These are phyloP conservation scores for Phengaris arion DNA, from an alignment of 2,888 invertebrate genomes.

Conservation along the genomic window DNA sequence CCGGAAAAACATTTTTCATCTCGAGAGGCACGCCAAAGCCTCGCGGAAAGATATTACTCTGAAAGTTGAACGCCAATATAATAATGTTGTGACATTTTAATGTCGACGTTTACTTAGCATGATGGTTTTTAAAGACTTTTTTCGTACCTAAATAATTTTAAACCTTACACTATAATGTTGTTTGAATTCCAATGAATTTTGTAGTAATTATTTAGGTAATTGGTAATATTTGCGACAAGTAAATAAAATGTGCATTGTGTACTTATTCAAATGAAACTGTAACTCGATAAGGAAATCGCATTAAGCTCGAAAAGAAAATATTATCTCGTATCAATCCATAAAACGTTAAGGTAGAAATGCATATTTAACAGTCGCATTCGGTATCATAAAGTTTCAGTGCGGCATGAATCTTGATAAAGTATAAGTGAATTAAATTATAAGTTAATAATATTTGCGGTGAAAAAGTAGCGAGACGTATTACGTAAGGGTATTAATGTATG, in stretches of 20 bases:
- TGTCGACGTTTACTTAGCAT: constrained; percentile 65
- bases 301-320: neutral
- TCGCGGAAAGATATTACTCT: constrained; percentile 61
- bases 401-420: constrained; percentile 22
- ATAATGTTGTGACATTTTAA: constrained; percentile 66
- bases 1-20: constrained; percentile 62
- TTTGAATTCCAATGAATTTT: too few relatives aligned
- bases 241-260: too few relatives aligned
- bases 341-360: constrained; percentile 12
- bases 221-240: too few relatives aligned
- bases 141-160: too few relatives aligned
- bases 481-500: constrained; percentile 32
- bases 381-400: constrained; percentile 14
- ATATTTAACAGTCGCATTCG: constrained; percentile 8
- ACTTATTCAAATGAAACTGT: too few relatives aligned
- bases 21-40: constrained; percentile 52
- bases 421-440: constrained; percentile 27
- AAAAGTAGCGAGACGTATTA: constrained; percentile 27
- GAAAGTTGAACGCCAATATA: constrained; percentile 64
- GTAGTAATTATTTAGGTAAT: too few relatives aligned
- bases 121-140: constrained; percentile 38
- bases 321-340: constrained; percentile 8
- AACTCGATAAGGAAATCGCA: neutral
- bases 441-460: constrained; percentile 25
- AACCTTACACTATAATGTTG: too few relatives aligned